Evolutionary conservation across 2,797 vertebrate genomes (phyloP).

Genomic region (Nyctalus aviator): DNA sequence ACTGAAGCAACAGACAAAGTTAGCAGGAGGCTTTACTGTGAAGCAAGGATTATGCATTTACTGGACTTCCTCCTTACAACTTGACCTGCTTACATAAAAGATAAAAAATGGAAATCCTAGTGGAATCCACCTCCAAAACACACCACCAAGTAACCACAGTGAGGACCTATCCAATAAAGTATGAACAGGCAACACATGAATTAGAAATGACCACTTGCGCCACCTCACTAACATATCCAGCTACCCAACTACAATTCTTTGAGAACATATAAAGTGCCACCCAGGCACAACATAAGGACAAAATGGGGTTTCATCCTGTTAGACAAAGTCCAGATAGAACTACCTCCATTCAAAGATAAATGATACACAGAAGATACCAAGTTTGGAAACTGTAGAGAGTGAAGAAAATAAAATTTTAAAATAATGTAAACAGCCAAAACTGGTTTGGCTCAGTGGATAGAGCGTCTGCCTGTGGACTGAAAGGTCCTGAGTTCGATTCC

Average conservation of each 20-base stretch:
- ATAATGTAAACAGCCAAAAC: background rate
- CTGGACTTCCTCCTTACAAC: background rate
- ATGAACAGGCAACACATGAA: background rate
- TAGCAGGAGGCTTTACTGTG: background rate
- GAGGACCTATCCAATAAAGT: background rate
- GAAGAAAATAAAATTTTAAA: slow-evolving; percentile 32
- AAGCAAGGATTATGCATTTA: background rate
- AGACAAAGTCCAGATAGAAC: background rate
- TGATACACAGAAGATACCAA: slow-evolving; percentile 6
- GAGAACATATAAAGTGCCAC: slow-evolving; percentile 2
- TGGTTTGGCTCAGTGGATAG: too few relatives aligned
- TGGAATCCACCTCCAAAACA: background rate
- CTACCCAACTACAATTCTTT: background rate
- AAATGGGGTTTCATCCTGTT: background rate
- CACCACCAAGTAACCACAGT: background rate
- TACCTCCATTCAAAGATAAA: background rate
- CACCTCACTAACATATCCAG: background rate
- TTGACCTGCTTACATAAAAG: background rate
- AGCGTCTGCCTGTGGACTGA: too few relatives aligned
- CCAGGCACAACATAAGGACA: background rate
- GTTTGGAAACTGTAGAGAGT: slow-evolving; percentile 16
- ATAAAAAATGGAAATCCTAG: background rate
- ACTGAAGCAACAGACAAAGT: background rate
- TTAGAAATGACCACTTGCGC: background rate
- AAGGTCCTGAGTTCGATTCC: too few relatives aligned